Conservation (phyloP, 1,140 invertebrate species). For the Tribolium madens region DNA sequence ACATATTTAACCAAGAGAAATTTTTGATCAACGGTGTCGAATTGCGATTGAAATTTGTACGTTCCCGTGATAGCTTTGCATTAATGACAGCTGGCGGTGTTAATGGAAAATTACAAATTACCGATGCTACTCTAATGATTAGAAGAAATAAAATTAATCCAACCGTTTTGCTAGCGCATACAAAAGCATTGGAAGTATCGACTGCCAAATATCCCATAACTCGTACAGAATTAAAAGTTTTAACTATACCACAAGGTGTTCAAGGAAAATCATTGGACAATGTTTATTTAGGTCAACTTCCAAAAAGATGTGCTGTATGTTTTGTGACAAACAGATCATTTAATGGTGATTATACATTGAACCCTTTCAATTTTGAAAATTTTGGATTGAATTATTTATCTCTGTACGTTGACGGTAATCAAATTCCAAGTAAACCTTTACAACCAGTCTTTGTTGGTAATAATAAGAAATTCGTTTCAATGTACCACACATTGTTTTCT, state of each 20-base stretch:
- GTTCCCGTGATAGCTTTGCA: slow-evolving; percentile 62
- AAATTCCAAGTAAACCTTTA: slow-evolving; percentile 54
- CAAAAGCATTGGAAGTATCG: slow-evolving; percentile 60
- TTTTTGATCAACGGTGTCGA: slow-evolving; percentile 65
- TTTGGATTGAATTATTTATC: slow-evolving; percentile 61
- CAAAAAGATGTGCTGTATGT: slow-evolving; percentile 63
- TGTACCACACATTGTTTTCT: slow-evolving; percentile 64
- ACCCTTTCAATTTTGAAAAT: slow-evolving; percentile 65
- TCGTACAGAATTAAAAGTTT: slow-evolving; percentile 62
- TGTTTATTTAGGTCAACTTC: slow-evolving; percentile 62
- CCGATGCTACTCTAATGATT: slow-evolving; percentile 61
- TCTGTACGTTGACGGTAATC: slow-evolving; percentile 62
- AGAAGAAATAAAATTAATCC: slow-evolving; percentile 62
- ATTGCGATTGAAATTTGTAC: slow-evolving; percentile 61
- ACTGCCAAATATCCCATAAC: slow-evolving; percentile 65
- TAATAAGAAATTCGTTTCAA: slow-evolving; percentile 49
- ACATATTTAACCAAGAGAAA: slow-evolving; percentile 64
- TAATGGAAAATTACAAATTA: slow-evolving; percentile 51
- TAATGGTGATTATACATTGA: slow-evolving; percentile 61
- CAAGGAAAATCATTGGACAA: slow-evolving; percentile 63
- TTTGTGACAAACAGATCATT: slow-evolving; percentile 65
- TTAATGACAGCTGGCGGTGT: slow-evolving; percentile 55
- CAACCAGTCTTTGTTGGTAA: slow-evolving; percentile 49
- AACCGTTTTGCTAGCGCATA: slow-evolving; percentile 60
- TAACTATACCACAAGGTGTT: slow-evolving; percentile 60